These are phyloP conservation scores for Melipona beecheii DNA, from an alignment of 2,888 invertebrate genomes.

Conservation along the genomic window DNA sequence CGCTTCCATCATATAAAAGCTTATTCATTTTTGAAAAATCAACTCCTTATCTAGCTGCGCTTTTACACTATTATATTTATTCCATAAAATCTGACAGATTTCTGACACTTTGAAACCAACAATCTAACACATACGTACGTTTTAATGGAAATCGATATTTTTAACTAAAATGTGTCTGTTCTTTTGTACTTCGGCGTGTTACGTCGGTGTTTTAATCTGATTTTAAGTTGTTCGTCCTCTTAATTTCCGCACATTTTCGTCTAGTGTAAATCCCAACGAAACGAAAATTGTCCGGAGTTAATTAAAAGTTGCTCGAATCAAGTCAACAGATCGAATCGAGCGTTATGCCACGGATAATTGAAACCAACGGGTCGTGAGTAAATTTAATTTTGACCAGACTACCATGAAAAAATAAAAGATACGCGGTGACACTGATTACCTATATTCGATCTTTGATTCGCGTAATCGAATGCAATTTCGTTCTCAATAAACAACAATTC, in stretches of 20 bases:
- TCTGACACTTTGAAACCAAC: too few relatives aligned
- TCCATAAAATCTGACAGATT: too few relatives aligned
- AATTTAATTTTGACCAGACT: slow-evolving; percentile 1
- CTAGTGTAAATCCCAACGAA: not conserved
- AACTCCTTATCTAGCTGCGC: too few relatives aligned
- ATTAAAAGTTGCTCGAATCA: not conserved
- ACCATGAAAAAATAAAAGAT: not conserved
- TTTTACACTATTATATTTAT: too few relatives aligned
- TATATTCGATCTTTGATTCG: not conserved
- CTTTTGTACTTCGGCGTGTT: not conserved
- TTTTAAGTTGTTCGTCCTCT: not conserved
- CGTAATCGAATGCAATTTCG: not conserved
- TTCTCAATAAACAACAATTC: not conserved
- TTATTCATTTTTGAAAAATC: too few relatives aligned
- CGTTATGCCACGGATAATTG: not conserved
- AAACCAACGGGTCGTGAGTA: not conserved
- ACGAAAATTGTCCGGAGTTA: not conserved
- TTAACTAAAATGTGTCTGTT: not conserved
- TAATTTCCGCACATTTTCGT: not conserved
- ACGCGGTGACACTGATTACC: not conserved
- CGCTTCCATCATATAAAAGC: too few relatives aligned
- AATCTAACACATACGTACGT: too few relatives aligned
- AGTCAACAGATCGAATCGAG: not conserved
- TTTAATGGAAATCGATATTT: not conserved
- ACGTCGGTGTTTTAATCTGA: not conserved